Evolutionary conservation across 1,140 invertebrate species (phyloP).

Genomic region (Acromyrmex charruanus): DNA sequence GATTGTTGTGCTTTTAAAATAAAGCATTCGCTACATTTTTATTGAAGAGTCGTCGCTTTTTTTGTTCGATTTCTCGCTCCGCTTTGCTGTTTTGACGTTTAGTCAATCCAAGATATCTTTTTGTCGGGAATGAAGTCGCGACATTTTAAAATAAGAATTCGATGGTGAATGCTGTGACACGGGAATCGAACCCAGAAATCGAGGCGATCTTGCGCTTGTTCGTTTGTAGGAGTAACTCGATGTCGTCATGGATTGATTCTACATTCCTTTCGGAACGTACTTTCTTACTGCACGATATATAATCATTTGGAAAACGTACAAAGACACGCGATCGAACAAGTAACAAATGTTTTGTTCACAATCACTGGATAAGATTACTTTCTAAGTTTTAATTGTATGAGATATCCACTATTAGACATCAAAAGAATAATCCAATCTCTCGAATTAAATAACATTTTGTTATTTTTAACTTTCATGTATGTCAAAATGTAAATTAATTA

Average conservation of each 20-base stretch:
- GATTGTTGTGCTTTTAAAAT: background rate
- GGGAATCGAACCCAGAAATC: conserved; percentile 74
- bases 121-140: background rate
- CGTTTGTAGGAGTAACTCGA: conserved; percentile 60
- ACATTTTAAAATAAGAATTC: conserved; percentile 66
- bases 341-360: conserved; percentile 36
- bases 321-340: conserved; percentile 44
- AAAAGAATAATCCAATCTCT: too few species aligned
- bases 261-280: conserved; percentile 36
- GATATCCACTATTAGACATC: background rate
- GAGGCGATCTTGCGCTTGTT: conserved; percentile 51
- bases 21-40: background rate
- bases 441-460: too few species aligned
- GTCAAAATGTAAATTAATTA: too few species aligned
- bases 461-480: too few species aligned
- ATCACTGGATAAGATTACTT: background rate
- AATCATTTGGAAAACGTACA: background rate
- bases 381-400: background rate
- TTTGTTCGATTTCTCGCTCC: background rate
- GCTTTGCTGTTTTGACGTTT: conserved; percentile 17
- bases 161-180: conserved; percentile 36
- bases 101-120: background rate
- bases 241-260: conserved; percentile 71
- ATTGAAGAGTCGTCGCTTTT: background rate
- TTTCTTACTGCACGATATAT: background rate